Percentiles rank a stretch among this genome's conserved stretches.
Conservation (phyloP, 2,797 vertebrate genomes). For the Chaunax sp. region DNA sequence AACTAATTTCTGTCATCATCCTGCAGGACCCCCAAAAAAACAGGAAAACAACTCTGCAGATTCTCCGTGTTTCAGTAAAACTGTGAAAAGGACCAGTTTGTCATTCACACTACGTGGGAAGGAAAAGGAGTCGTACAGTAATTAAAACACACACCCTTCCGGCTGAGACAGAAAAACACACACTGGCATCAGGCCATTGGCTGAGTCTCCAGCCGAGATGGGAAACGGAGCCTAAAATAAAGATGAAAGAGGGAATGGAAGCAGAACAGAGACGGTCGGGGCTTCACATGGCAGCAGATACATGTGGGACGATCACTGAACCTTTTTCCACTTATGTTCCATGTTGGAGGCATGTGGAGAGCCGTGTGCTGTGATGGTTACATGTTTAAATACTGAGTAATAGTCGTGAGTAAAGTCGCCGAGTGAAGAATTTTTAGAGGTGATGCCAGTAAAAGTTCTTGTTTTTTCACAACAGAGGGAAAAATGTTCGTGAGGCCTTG, state of each 20-base stretch:
- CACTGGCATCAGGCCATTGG: background rate
- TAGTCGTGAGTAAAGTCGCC: background rate
- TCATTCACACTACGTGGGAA: constrained; percentile 16
- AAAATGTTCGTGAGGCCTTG: constrained; percentile 6
- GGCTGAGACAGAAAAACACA: constrained; percentile 22
- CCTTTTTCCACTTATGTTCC: constrained; percentile 10
- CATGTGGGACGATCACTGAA: constrained; percentile 23
- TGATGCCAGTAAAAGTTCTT: constrained; percentile 15
- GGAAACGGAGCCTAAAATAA: constrained; percentile 47
- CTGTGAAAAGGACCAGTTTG: constrained; percentile 30
- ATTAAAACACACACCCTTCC: constrained; percentile 56
- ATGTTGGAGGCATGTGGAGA: constrained; percentile 5
- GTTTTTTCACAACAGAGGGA: no score
- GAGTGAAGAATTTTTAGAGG: background rate
- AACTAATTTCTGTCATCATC: constrained; percentile 21
- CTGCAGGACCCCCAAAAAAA: background rate
- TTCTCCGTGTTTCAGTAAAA: constrained; percentile 12
- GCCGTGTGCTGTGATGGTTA: background rate
- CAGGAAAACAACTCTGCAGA: background rate
- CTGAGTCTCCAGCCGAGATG: constrained; percentile 28
- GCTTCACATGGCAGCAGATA: constrained; percentile 18
- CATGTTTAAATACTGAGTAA: no score
- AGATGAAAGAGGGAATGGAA: constrained; percentile 36
- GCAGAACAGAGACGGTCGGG: background rate
- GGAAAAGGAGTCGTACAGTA: constrained; percentile 20